These are phyloP conservation scores for Parnassius apollo DNA, from an alignment of 2,888 invertebrate genomes.

Conservation along the genomic window DNA sequence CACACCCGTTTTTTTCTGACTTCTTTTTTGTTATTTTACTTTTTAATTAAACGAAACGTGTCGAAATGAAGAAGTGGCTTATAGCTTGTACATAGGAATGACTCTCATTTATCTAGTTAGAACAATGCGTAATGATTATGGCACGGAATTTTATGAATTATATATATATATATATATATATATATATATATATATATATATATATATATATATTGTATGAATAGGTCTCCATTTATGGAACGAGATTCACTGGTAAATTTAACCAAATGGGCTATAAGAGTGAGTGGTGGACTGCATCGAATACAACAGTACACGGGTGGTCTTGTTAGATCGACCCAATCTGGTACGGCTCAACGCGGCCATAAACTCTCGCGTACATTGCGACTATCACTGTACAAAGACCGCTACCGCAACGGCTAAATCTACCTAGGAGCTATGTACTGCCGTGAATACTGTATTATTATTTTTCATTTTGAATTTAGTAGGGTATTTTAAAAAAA, in stretches of 20 bases:
- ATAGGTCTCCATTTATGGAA: conserved; percentile 37
- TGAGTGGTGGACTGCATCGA: conserved; percentile 51
- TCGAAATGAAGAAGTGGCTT: background rate
- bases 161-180: no score
- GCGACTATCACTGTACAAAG: conserved; percentile 7
- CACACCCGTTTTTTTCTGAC: background rate
- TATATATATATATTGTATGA: conserved; percentile 22
- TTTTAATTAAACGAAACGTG: conserved; percentile 1
- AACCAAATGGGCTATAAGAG: conserved; percentile 65
- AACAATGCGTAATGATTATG: conserved; percentile 29
- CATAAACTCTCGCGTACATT: conserved; percentile 44
- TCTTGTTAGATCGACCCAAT: conserved; percentile 66
- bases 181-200: no score
- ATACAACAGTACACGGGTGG: conserved; percentile 56
- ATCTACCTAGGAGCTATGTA: conserved; percentile 4
- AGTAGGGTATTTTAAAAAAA: no score
- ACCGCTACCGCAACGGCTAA: conserved; percentile 9
- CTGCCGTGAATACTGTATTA: conserved; percentile 9
- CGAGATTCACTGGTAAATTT: conserved; percentile 58
- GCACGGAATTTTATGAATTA: conserved; percentile 30
- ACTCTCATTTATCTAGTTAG: conserved; percentile 11
- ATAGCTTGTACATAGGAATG: background rate
- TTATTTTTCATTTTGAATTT: no score
- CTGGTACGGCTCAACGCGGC: conserved; percentile 46
- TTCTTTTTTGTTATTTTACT: background rate